Conservation (phyloP, 2,113 vertebrate species). For the Dryoscopus gambensis region DNA sequence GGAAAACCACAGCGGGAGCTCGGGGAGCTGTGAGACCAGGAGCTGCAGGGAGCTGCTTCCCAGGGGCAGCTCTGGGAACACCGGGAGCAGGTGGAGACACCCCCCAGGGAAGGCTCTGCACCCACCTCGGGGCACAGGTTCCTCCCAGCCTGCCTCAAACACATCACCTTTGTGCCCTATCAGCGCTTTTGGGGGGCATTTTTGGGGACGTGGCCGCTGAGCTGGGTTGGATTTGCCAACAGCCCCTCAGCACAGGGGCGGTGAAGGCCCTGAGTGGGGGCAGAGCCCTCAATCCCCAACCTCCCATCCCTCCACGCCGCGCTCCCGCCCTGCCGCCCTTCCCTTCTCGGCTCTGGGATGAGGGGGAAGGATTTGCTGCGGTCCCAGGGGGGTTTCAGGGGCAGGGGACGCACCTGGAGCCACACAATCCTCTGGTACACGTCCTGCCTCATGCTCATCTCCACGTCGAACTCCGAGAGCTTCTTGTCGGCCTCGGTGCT, state of each 20-base stretch:
- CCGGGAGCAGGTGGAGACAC: not conserved
- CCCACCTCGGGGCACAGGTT: rapidly evolving
- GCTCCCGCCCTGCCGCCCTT: rapidly evolving
- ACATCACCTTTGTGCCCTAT: rapidly evolving
- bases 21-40: not conserved
- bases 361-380: not conserved
- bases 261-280: rapidly evolving
- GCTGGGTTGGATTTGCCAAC: not conserved
- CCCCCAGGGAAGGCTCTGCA: not conserved
- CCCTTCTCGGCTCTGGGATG: rapidly evolving
- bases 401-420: conserved; percentile 77
- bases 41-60: not conserved
- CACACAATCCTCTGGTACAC: conserved; percentile 91
- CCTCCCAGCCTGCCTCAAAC: not conserved
- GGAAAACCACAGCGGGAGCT: not conserved
- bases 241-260: not conserved
- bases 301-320: rapidly evolving
- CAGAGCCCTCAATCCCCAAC: not conserved
- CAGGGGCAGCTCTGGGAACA: not conserved
- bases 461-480: conserved; percentile 94
- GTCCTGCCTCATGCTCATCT: conserved; percentile 97
- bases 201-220: rapidly evolving
- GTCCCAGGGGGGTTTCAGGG: too few relatives aligned
- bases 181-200: not conserved
- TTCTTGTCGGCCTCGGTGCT: conserved; percentile 94